Evolutionary conservation across 1,140 invertebrate species (phyloP), one percentile per base, ranked within the genome.

Genomic region (Lysiphlebus fabarum): DNA sequence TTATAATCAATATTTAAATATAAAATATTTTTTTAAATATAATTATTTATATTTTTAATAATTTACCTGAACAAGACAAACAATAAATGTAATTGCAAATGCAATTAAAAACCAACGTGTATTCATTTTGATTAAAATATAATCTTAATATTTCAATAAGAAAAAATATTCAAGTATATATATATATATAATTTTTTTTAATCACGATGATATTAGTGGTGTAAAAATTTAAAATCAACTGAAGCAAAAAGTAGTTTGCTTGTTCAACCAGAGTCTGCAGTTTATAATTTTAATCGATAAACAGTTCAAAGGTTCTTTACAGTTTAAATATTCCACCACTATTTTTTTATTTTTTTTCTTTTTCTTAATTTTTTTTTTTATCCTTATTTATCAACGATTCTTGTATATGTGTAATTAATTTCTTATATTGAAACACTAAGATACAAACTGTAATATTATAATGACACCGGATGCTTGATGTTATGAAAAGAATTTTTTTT

Each of bases 51-150:
- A 1, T 36, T 11, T 33, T 11, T 33, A 12, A 10, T 45, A n/a
- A 58, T 43, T 62, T 62, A 72, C 70, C 65, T 70, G 64, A 5
- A 48, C 26, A 4, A 57, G 0, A 33, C 54, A 67, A n/a, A 66
- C 37, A 7, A 65, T 17, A 36, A 59, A 49, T 14, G 51, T 43
- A 12, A 64, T 1, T 2, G 69, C 37, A 11, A 67, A 6, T 33
- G 41, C 44, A 12, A 65, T 7, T 9, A 70, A 12, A 12, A 66
- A 14, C 26, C 56, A 59, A 37, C 67, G 68, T 12, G 62, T 36
- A n/a, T n/a, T n/a, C 70, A 72, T 72, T 10, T 44, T 51, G 9
- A 8, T 38, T 12, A 7, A 36, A n/a, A 38, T 38, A 8, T 40
- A 37, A 9, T 11, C 6, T 1, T 2, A 14, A 14, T 45, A n/a